Evolutionary conservation across 2,888 invertebrate genomes (phyloP).

Genomic region (Drosophila paranaensis): DNA sequence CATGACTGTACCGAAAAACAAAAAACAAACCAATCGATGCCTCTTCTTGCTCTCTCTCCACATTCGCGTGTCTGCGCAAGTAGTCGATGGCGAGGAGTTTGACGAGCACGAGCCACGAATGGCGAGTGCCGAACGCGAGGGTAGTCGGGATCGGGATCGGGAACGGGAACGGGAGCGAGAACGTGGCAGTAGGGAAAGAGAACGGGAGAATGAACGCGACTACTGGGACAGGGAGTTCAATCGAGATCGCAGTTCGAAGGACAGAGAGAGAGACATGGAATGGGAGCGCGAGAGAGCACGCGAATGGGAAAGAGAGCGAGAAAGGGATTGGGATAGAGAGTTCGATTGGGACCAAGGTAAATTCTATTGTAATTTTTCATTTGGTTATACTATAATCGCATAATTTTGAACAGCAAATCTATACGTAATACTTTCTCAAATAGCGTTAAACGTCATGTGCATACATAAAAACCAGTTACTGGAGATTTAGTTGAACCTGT

Average conservation of each 20-base stretch:
- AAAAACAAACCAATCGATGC: constrained; percentile 67
- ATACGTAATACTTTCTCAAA: constrained; percentile 28
- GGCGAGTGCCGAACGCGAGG: constrained; percentile 67
- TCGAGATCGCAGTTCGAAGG: constrained; percentile 75
- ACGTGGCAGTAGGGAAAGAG: constrained; percentile 73
- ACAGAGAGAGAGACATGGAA: constrained; percentile 81
- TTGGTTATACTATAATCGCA: constrained; percentile 46
- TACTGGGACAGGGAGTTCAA: constrained; percentile 82
- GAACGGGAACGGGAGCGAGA: constrained; percentile 85
- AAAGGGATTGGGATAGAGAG: constrained; percentile 84
- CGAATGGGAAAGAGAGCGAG: constrained; percentile 84
- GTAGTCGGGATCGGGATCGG: constrained; percentile 72
- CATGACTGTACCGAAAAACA: constrained; percentile 73
- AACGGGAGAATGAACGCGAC: constrained; percentile 79
- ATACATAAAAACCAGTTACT: constrained; percentile 23
- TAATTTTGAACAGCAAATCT: constrained; percentile 41
- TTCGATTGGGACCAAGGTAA: constrained; percentile 85
- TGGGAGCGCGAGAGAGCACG: constrained; percentile 84
- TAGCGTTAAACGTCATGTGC: constrained; percentile 22
- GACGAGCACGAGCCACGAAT: constrained; percentile 88
- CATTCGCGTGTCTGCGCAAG: constrained; percentile 34
- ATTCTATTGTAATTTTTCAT: constrained; percentile 58
- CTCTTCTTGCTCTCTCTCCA: constrained; percentile 74
- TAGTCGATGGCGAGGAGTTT: constrained; percentile 75
- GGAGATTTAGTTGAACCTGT: constrained; percentile 13